phyloP scores from a whole-genome alignment of 64 coral and sea anemone species.

The Montipora foliosa region DNA sequence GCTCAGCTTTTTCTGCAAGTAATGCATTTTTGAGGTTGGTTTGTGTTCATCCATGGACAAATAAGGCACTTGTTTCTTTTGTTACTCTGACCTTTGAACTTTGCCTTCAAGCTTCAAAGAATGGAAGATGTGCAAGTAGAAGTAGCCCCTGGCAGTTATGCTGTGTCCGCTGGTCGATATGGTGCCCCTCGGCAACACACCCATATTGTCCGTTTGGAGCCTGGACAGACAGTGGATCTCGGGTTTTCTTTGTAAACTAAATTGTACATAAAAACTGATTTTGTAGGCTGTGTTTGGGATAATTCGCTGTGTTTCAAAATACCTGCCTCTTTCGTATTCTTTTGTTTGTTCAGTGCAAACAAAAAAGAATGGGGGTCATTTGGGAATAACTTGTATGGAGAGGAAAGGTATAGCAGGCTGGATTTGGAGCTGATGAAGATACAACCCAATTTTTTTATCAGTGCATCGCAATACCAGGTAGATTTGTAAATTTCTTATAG shows the following conservation, averaged over 20 bases:
- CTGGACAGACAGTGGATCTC: conserved; percentile 96
- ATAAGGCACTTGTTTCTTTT: not conserved
- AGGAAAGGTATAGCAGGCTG: not conserved
- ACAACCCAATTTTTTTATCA: no score
- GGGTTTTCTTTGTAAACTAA: conserved; percentile 81
- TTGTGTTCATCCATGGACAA: not conserved
- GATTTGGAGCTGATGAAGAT: not conserved
- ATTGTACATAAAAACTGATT: not conserved
- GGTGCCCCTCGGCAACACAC: conserved; percentile 90
- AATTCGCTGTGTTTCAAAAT: not conserved
- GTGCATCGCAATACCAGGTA: no score
- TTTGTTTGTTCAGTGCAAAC: no score
- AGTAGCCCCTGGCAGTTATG: conserved; percentile 96
- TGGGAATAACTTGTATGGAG: no score
- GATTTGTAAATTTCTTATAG: no score
- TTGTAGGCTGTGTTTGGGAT: not conserved
- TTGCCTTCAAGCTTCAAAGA: conserved; percentile 81
- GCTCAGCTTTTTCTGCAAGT: no score
- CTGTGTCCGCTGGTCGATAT: conserved; percentile 93
- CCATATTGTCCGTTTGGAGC: conserved; percentile 93
- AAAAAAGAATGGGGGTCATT: no score
- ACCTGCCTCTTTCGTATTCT: no score
- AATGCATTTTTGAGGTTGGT: not conserved
- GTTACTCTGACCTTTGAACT: not conserved
- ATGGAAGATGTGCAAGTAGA: conserved; percentile 97